Evolutionary conservation across 1,140 invertebrate species (phyloP).

Genomic region (Diprion similis): DNA sequence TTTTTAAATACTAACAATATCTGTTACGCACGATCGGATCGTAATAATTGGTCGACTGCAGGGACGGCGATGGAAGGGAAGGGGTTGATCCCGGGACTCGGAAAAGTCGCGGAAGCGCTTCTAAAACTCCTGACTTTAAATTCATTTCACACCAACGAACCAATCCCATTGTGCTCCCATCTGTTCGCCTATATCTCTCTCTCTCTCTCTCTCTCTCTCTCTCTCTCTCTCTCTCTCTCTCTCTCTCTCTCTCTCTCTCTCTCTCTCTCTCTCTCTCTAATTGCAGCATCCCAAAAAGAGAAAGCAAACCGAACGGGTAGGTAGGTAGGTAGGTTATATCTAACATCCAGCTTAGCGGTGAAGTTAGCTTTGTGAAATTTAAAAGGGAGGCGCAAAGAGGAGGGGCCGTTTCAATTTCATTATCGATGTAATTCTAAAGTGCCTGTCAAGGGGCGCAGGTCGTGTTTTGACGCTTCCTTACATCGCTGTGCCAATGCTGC

Average conservation of each 20-base stretch:
- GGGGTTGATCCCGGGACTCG: slow-evolving; percentile 13
- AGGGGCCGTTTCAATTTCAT: slow-evolving; percentile 54
- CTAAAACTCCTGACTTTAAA: slow-evolving; percentile 55
- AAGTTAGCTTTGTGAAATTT: neutral
- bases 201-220: neutral
- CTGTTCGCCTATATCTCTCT: slow-evolving; percentile 37
- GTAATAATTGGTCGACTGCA: slow-evolving; percentile 45
- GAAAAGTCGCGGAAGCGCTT: slow-evolving; percentile 12
- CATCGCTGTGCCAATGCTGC: neutral
- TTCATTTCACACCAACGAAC: slow-evolving; percentile 53
- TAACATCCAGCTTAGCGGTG: neutral
- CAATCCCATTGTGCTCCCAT: slow-evolving; percentile 54
- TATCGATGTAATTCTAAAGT: slow-evolving; percentile 60
- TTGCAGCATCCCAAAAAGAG: slow-evolving; percentile 11
- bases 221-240: no score
- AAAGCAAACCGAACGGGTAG: slow-evolving; percentile 14
- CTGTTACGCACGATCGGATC: slow-evolving; percentile 54
- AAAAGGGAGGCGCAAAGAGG: slow-evolving; percentile 7
- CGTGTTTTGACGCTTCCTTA: slow-evolving; percentile 48
- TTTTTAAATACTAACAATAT: slow-evolving; percentile 47
- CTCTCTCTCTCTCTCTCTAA: neutral
- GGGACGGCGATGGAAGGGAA: neutral
- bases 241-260: no score
- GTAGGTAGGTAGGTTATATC: slow-evolving; percentile 9
- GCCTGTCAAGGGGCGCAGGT: slow-evolving; percentile 51